These are phyloP conservation scores for Dolichallabes microphthalmus DNA, from an alignment of 2,113 vertebrate species.

Conservation along the genomic window DNA sequence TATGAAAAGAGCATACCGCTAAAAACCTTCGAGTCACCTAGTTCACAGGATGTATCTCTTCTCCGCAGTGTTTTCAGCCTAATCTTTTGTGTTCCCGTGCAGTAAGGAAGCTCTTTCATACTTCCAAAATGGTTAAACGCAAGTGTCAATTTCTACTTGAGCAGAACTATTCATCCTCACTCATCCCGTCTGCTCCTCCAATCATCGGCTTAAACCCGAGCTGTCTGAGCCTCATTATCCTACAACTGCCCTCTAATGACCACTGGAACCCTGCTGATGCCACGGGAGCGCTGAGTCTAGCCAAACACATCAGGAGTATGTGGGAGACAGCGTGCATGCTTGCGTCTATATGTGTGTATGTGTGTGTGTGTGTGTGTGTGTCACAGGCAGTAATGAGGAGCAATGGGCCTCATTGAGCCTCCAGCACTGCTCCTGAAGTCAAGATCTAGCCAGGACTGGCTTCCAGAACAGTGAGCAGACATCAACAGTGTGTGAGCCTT, in stretches of 20 bases:
- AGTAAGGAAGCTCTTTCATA: background rate
- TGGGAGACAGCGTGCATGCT: background rate
- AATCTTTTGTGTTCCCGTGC: background rate
- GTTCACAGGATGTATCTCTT: background rate
- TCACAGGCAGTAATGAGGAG: conserved; percentile 50
- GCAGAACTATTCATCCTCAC: conserved; percentile 12
- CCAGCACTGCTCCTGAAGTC: conserved; percentile 36
- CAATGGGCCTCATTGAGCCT: conserved; percentile 45
- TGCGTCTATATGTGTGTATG: background rate
- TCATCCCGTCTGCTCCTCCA: background rate
- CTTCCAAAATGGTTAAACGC: background rate
- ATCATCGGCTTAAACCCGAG: conserved; percentile 14
- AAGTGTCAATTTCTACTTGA: background rate
- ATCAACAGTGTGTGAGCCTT: conserved; percentile 34
- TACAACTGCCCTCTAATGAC: conserved; percentile 39
- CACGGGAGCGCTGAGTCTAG: conserved; percentile 23
- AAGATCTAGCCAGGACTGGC: conserved; percentile 34
- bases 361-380: background rate
- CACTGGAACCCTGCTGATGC: conserved; percentile 22
- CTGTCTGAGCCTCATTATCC: conserved; percentile 49
- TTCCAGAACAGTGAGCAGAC: conserved; percentile 39
- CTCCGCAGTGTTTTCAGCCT: background rate
- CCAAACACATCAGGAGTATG: conserved; percentile 28
- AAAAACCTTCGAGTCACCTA: background rate
- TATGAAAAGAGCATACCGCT: background rate